Evolutionary conservation across 2,797 vertebrate species (phyloP).

Genomic region (Poeciliopsis turneri): DNA sequence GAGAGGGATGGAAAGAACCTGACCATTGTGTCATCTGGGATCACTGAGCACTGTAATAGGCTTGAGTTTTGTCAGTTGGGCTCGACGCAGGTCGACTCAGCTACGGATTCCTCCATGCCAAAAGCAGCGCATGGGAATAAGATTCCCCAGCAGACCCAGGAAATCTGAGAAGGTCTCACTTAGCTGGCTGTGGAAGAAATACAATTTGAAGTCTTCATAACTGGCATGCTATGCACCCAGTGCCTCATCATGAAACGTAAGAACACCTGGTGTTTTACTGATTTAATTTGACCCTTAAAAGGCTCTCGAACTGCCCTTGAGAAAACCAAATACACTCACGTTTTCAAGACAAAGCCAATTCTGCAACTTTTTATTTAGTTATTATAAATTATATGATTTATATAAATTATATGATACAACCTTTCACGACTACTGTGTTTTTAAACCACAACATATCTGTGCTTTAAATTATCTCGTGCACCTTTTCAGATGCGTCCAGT

Average conservation of each 20-base stretch:
- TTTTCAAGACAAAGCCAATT: not conserved
- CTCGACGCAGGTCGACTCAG: conserved; percentile 57
- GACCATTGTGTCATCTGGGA: conserved; percentile 66
- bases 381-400: no score
- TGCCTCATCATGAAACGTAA: conserved; percentile 56
- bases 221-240: conserved; percentile 54
- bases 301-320: not conserved
- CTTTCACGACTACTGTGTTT: not conserved
- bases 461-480: not conserved
- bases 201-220: conserved; percentile 49
- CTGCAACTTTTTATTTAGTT: not conserved
- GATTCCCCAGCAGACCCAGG: conserved; percentile 44
- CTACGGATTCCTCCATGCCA: conserved; percentile 57
- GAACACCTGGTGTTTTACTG: conserved; percentile 1
- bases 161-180: conserved; percentile 66
- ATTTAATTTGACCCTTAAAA: not conserved
- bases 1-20: conserved; percentile 33
- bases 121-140: conserved; percentile 61
- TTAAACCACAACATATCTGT: not conserved
- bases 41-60: conserved; percentile 78
- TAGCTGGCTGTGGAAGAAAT: conserved; percentile 51
- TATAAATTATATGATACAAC: not conserved
- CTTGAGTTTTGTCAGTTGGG: conserved; percentile 64
- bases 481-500: not conserved
- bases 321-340: not conserved